Percentiles rank a stretch among this genome's conserved stretches.
phyloP scores from a whole-genome alignment of 2,113 vertebrate species.

The Halcyon senegalensis region DNA sequence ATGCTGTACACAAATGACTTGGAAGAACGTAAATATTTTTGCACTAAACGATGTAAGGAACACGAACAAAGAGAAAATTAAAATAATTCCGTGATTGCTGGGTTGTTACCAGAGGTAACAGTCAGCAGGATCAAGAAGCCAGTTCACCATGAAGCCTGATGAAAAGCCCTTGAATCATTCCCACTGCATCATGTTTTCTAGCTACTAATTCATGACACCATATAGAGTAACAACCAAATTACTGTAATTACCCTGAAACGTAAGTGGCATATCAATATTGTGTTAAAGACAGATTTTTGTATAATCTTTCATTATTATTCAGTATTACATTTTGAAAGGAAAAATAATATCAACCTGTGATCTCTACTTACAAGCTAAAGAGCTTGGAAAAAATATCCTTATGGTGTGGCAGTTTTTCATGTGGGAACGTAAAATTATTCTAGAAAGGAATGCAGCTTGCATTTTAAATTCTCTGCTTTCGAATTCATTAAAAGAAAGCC shows the following conservation, averaged over 20 bases:
- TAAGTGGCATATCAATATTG: conserved; percentile 81
- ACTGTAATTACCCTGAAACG: conserved; percentile 78
- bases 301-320: conserved; percentile 74
- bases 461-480: conserved; percentile 43
- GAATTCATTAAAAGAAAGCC: conserved; percentile 26
- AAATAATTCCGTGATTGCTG: conserved; percentile 58
- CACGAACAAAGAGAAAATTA: conserved; percentile 63
- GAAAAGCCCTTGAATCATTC: conserved; percentile 77
- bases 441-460: conserved; percentile 33
- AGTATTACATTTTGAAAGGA: conserved; percentile 68
- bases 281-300: conserved; percentile 72
- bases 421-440: conserved; percentile 24
- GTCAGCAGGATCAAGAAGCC: conserved; percentile 75
- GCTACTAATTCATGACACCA: conserved; percentile 75
- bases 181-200: conserved; percentile 67
- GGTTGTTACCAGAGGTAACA: conserved; percentile 72
- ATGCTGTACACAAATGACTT: neutral
- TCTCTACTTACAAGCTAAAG: conserved; percentile 14
- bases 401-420: neutral
- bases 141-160: conserved; percentile 71
- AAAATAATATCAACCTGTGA: conserved; percentile 74
- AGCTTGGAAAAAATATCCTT: conserved; percentile 45
- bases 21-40: conserved; percentile 2
- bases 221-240: conserved; percentile 81
- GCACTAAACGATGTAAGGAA: neutral